These are phyloP conservation scores for Tetropium fuscum DNA, from an alignment of 2,888 invertebrate genomes.

Conservation along the genomic window DNA sequence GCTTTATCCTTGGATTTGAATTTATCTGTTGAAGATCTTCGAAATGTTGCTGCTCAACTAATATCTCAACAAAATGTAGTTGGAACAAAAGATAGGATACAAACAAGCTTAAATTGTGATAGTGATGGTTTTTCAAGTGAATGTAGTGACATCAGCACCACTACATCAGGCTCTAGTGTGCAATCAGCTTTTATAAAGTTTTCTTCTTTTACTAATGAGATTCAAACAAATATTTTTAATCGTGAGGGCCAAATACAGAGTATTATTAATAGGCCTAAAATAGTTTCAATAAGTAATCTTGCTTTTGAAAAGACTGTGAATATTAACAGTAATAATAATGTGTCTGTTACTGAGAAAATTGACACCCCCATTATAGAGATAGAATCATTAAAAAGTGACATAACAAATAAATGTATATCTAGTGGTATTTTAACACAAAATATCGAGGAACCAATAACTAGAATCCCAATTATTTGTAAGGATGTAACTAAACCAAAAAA, in stretches of 20 bases:
- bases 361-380: constrained; percentile 3
- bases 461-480: constrained; percentile 37
- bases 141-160: constrained; percentile 58
- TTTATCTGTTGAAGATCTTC: constrained; percentile 66
- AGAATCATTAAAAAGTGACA: constrained; percentile 2
- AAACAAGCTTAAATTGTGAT: constrained; percentile 53
- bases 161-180: constrained; percentile 45
- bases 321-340: constrained; percentile 15
- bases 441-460: constrained; percentile 29
- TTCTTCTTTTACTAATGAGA: constrained; percentile 41
- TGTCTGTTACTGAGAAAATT: background rate
- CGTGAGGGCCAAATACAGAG: constrained; percentile 36
- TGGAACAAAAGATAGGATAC: constrained; percentile 31
- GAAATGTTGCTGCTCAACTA: constrained; percentile 64
- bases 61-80: constrained; percentile 60
- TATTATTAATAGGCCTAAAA: constrained; percentile 39
- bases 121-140: constrained; percentile 64
- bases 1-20: constrained; percentile 65
- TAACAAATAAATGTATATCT: constrained; percentile 11
- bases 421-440: constrained; percentile 7
- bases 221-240: constrained; percentile 36
- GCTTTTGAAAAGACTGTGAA: constrained; percentile 21
- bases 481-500: constrained; percentile 59
- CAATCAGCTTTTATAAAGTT: constrained; percentile 45
- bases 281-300: constrained; percentile 29